Evolutionary conservation across 2,113 vertebrate species (phyloP).

Genomic region (Oncorhynchus mykiss): DNA sequence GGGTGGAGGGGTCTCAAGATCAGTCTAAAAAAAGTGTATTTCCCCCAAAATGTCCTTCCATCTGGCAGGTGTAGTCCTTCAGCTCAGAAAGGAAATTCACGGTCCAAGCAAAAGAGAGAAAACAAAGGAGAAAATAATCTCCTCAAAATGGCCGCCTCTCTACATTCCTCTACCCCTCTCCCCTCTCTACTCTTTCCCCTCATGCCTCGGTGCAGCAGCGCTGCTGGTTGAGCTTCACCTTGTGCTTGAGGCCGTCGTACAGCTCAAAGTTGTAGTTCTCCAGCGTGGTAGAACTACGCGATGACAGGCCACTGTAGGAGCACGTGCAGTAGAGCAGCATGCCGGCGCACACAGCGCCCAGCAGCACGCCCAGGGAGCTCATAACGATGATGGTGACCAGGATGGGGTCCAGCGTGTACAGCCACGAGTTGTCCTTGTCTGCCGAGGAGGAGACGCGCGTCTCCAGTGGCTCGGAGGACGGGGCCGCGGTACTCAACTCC

Average conservation of each 20-base stretch:
- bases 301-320: constrained; percentile 89
- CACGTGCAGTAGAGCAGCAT: constrained; percentile 97
- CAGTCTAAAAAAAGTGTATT: constrained; percentile 3
- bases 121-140: constrained; percentile 37
- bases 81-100: background rate
- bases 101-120: constrained; percentile 42
- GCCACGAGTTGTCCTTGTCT: constrained; percentile 92
- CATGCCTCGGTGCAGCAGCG: constrained; percentile 97
- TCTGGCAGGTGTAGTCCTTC: background rate
- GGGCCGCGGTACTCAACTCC: constrained; percentile 60
- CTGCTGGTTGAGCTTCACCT: constrained; percentile 98
- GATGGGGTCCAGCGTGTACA: constrained; percentile 94
- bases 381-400: constrained; percentile 98
- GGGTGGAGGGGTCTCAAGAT: constrained; percentile 21
- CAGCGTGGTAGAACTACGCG: constrained; percentile 92
- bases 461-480: constrained; percentile 64
- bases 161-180: background rate
- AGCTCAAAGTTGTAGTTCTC: constrained; percentile 99
- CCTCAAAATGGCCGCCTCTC: constrained; percentile 9
- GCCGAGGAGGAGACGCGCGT: constrained; percentile 58
- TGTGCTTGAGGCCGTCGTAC: constrained; percentile 98
- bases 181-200: background rate
- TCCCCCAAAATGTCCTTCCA: background rate
- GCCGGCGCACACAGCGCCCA: constrained; percentile 91
- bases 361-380: constrained; percentile 93